Evolutionary conservation across 2,888 invertebrate genomes (phyloP).

Genomic region (Nemoura dubitans): DNA sequence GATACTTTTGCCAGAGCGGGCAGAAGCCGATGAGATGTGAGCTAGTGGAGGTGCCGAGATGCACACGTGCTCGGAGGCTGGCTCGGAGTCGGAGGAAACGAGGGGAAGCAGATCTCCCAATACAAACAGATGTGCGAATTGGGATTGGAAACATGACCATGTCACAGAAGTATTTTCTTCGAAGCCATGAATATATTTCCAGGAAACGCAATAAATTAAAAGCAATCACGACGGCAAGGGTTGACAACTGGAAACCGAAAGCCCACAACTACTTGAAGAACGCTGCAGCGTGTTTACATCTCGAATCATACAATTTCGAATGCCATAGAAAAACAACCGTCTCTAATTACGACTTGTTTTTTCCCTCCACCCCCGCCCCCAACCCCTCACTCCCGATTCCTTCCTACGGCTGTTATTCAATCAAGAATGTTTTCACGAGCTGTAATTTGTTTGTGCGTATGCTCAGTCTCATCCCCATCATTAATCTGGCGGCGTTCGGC

Average conservation of each 20-base stretch:
- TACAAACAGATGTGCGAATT: not conserved
- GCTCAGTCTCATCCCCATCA: not conserved
- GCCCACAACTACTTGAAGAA: not conserved
- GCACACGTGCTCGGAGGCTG: not conserved
- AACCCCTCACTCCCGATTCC: no score
- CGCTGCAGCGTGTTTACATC: not conserved
- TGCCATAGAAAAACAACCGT: not conserved
- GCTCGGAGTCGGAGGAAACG: not conserved
- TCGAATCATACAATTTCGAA: constrained; percentile 5
- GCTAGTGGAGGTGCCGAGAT: not conserved
- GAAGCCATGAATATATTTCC: not conserved
- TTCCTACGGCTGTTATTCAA: constrained; percentile 7
- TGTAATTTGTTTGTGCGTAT: not conserved
- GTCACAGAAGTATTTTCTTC: not conserved
- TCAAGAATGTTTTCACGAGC: not conserved
- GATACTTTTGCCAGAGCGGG: not conserved
- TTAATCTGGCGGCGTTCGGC: no score
- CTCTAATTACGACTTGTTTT: constrained; percentile 12
- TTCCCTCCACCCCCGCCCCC: no score
- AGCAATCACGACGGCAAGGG: not conserved
- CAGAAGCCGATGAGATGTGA: not conserved
- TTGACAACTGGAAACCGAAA: constrained; percentile 1
- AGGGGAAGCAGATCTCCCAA: not conserved
- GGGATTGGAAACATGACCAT: not conserved
- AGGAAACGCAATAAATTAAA: not conserved